Evolutionary conservation across 2,113 vertebrate genomes (phyloP).

Genomic region (Cyprinodon tularosa): DNA sequence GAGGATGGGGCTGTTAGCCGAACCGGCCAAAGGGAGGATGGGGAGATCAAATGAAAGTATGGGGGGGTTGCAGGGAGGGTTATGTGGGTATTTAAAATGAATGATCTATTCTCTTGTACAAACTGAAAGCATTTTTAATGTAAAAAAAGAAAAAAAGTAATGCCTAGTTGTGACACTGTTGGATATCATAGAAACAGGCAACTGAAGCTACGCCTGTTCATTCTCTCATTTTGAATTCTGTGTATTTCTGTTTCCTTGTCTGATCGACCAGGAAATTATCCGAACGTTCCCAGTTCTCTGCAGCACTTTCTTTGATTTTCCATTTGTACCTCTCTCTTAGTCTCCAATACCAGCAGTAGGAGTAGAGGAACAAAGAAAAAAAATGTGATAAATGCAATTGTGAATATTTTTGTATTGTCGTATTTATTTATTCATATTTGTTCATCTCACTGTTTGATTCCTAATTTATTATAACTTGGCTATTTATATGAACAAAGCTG

Average conservation of each 20-base stretch:
- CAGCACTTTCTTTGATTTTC: constrained; percentile 62
- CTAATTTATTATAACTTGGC: constrained; percentile 85
- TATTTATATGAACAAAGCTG: constrained; percentile 87
- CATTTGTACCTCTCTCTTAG: constrained; percentile 65
- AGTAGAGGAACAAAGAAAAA: constrained; percentile 75
- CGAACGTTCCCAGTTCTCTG: constrained; percentile 61
- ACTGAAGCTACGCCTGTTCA: constrained; percentile 70
- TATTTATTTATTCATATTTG: constrained; percentile 78
- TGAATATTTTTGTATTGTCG: constrained; percentile 94
- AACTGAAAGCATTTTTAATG: constrained; percentile 80
- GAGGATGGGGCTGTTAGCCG: constrained; percentile 10
- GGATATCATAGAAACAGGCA: constrained; percentile 74
- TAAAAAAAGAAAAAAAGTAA: constrained; percentile 69
- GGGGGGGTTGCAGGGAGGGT: constrained; percentile 28
- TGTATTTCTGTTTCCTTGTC: constrained; percentile 75
- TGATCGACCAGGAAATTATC: constrained; percentile 56
- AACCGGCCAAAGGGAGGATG: constrained; percentile 5
- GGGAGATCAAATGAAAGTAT: constrained; percentile 21
- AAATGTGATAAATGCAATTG: constrained; percentile 80
- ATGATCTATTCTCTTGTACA: constrained; percentile 84
- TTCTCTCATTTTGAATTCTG: constrained; percentile 61
- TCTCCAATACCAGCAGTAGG: constrained; percentile 77
- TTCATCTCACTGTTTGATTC: constrained; percentile 76
- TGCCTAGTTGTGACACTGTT: constrained; percentile 82
- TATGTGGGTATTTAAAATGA: constrained; percentile 75